A percentile compares a stretch with the other conserved stretches of the same genome.
These are phyloP conservation scores for Centropus bengalensis DNA, from an alignment of 2,113 vertebrate species.

Conservation along the genomic window DNA sequence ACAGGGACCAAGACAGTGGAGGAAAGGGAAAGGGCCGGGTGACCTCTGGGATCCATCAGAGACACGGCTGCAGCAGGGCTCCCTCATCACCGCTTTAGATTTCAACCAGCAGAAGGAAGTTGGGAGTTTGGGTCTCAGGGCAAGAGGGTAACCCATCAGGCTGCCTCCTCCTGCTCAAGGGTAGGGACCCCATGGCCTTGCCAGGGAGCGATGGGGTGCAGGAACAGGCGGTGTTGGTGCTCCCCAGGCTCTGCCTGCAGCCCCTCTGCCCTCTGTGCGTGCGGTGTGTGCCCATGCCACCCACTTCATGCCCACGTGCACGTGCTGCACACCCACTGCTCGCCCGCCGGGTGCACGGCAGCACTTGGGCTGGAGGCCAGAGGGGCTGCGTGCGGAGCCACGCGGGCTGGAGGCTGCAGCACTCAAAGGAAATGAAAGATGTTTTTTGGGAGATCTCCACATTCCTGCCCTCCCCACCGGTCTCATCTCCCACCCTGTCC, in stretches of 20 bases:
- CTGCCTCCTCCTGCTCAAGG: not conserved
- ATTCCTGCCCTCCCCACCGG: not conserved
- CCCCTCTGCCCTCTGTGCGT: accelerated
- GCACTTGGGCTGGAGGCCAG: not conserved
- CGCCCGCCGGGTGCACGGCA: accelerated
- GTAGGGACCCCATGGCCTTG: accelerated
- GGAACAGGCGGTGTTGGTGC: not conserved
- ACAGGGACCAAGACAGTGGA: accelerated
- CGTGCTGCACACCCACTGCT: not conserved
- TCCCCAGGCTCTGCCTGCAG: not conserved
- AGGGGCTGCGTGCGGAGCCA: not conserved
- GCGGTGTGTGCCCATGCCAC: not conserved
- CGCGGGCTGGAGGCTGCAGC: not conserved
- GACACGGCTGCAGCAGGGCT: too few relatives aligned
- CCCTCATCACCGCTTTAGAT: too few relatives aligned
- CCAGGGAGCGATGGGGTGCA: accelerated
- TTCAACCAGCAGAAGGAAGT: too few relatives aligned
- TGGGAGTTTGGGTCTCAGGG: too few relatives aligned
- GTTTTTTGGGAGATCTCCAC: not conserved
- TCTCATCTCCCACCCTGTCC: not conserved
- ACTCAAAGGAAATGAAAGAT: not conserved
- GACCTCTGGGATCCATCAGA: too few relatives aligned
- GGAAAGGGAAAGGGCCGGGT: not conserved
- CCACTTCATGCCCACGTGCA: too few relatives aligned
- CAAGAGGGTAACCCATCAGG: too few relatives aligned